Evolutionary conservation across 2,113 vertebrate genomes (phyloP), one percentile per base, ranked within the genome.

Genomic region (Trematocara macrostoma): DNA sequence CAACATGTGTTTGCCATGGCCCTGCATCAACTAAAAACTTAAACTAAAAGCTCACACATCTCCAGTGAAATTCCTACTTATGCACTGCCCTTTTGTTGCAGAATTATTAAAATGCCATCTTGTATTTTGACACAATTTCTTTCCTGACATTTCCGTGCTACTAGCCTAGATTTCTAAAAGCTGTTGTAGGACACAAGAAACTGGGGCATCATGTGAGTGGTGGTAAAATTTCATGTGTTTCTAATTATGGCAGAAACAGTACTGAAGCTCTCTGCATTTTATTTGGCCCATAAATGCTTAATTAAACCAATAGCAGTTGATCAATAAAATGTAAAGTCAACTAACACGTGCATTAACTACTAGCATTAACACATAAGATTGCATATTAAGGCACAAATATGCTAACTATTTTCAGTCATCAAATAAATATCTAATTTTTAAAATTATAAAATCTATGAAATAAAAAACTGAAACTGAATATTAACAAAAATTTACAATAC

Each of bases 121-220:
- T 2, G 23, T 57, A 55, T 34, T 52, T 42, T 81, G 76, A 49
- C 59, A 88, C 9, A 5, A 61, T 86, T 64, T 71, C 1, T 47
- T 84, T 78, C 78, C 52, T 67, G 35, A 81, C 85, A 84, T 55
- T 61, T 61, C 57, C 15, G 29, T 61, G 52, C 82, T 71, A 74
- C 71, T 91, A 84, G 80, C 93, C 89, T 84, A 88, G 76, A 89
- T 92, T 87, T 87, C 15, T 55, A 74, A 91, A 88, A 79, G 69
- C 87, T 81, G 74, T 86, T 81, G 83, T 79, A 92, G 90, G 92
- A 82, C 92, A 92, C 79, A 87, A 76, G 84, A 94, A 94, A 92
- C 78, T 94, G 81, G 94, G 93, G 81, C 93, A 90, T 92, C 89
- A 93, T 93, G 91, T 71, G 94, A 92, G 76, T 42, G 29, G 81